Evolutionary conservation across 2,888 invertebrate genomes (phyloP), one percentile per base, ranked within the genome.

Genomic region (Brenthis ino): DNA sequence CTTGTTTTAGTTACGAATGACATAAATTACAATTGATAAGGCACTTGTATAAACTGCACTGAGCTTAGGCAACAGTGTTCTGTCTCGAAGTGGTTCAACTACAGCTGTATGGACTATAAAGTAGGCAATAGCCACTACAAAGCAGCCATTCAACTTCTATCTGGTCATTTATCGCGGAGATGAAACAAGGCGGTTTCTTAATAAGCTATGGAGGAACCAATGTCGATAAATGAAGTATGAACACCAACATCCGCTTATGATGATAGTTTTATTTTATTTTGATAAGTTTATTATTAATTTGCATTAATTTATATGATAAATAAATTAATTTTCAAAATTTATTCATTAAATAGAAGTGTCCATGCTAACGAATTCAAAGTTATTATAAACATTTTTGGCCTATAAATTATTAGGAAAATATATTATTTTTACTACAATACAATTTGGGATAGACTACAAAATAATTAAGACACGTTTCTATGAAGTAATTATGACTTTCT

Each of bases 131-230:
- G 85, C 78, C 80, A 82, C 81, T 84, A 91, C 89, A 91, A 89
- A 87, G 90, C 82, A 81, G 79, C 84, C 84, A 88, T 91, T 92
- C 90, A 91, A 85, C 82, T 82, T 82, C 86, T 90, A 88, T 91
- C 88, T 89, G 89, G 87, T 87, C 89, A 87, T 89, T 91, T 90
- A 89, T 86, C 83, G 88, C 83, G 80, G 88, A 89, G 89, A 91
- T 89, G 91, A 90, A 90, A 90, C 89, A 87, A 88, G 85, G 83
- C 84, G 82, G 76, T 77, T 72, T 82, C 77, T 77, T 71, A 53
- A 71, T 81, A 73, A 86, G 85, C 77, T 84, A 74, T 69, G 82
- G 63, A 43, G 48, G 54, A 75, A 57, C 57, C 58, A 57, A 84
- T 80, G 80, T 79, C 77, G 78, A 76, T 73, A 73, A 69, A 68